These are phyloP conservation scores for Pangasius larnaudii DNA, from an alignment of 2,797 vertebrate species.

Conservation along the genomic window DNA sequence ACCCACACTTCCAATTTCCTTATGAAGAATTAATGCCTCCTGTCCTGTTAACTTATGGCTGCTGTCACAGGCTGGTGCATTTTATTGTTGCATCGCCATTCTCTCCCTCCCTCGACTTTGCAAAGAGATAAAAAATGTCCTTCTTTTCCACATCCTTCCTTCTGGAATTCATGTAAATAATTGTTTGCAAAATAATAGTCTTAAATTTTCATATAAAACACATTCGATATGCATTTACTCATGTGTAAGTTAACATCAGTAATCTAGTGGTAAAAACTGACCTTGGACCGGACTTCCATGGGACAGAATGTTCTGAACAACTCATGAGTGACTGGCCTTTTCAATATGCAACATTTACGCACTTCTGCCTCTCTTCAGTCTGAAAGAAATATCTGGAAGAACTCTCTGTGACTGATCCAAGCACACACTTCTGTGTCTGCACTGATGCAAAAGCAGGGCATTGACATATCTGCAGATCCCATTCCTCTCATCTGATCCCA, in stretches of 20 bases:
- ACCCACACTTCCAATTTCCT: constrained; percentile 49
- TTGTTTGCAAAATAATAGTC: neutral
- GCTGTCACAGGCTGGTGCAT: constrained; percentile 53
- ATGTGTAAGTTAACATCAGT: neutral
- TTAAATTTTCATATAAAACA: neutral
- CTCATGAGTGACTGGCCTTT: constrained; percentile 11
- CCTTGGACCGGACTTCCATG: neutral
- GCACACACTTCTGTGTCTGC: constrained; percentile 7
- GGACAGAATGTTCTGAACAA: constrained; percentile 34
- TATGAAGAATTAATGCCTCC: constrained; percentile 54
- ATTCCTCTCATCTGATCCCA: constrained; percentile 4
- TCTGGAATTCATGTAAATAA: neutral
- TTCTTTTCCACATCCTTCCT: neutral
- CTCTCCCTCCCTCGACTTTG: constrained; percentile 23
- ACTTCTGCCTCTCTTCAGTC: constrained; percentile 31
- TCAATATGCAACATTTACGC: constrained; percentile 4
- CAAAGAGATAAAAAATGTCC: neutral
- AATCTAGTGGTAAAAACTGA: constrained; percentile 7
- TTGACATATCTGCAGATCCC: constrained; percentile 39
- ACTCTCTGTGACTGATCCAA: constrained; percentile 30
- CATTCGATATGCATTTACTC: neutral
- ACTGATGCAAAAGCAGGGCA: constrained; percentile 24
- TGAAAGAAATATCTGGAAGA: neutral
- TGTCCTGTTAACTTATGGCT: constrained; percentile 53
- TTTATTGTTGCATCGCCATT: constrained; percentile 49